phyloP scores from a whole-genome alignment of 2,113 vertebrate genomes.

The Coptodon rendalli region DNA sequence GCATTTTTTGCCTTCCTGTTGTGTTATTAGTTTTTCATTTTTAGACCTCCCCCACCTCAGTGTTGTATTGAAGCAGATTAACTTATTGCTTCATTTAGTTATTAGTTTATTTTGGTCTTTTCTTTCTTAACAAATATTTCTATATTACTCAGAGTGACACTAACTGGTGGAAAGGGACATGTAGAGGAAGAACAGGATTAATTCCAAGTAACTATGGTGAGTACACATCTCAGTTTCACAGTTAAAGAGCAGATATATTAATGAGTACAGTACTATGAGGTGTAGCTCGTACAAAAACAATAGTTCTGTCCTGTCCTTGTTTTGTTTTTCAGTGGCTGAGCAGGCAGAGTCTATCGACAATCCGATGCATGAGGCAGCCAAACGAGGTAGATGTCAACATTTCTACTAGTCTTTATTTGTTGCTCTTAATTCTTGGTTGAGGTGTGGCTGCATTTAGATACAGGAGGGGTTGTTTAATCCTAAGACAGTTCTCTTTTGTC shows the following conservation, averaged over 20 bases:
- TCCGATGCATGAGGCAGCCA: conserved; percentile 95
- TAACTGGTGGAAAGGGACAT: conserved; percentile 99
- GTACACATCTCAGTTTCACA: not conserved
- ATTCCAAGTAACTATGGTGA: conserved; percentile 99
- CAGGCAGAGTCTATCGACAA: conserved; percentile 96
- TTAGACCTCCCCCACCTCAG: not conserved
- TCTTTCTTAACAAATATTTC: not conserved
- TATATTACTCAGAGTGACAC: conserved; percentile 81
- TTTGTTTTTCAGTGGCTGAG: conserved; percentile 78
- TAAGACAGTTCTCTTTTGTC: not conserved
- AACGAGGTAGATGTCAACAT: conserved; percentile 76
- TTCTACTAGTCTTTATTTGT: not conserved
- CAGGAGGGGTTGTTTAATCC: fast-evolving
- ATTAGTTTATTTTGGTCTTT: not conserved
- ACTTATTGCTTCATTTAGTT: not conserved
- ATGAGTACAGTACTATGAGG: not conserved
- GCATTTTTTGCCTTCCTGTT: not conserved
- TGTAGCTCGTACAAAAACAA: not conserved
- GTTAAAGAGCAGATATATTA: not conserved
- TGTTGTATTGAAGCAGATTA: not conserved
- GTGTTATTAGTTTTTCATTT: not conserved
- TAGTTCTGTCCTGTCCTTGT: not conserved
- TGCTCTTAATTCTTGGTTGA: not conserved
- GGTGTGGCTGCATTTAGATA: not conserved
- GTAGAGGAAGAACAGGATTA: conserved; percentile 89